phyloP scores from a whole-genome alignment of 2,113 vertebrate genomes.

The Ptilonorhynchus violaceus region DNA sequence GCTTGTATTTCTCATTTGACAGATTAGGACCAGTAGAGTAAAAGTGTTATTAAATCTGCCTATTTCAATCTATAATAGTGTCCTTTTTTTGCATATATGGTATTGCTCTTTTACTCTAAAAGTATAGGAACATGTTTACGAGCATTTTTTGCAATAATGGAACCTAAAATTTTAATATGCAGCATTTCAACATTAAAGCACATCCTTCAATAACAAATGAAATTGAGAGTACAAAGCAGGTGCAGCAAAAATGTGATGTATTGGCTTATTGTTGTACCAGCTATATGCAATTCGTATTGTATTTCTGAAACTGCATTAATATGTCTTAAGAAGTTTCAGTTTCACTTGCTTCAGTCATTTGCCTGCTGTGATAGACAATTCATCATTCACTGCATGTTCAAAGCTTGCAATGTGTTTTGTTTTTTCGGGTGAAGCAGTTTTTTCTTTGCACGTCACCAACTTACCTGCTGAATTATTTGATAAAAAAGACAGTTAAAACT shows the following conservation, averaged over 20 bases:
- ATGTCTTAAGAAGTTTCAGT: slow-evolving; percentile 66
- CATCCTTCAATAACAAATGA: not conserved
- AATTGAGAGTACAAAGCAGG: slow-evolving; percentile 23
- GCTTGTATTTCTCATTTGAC: not conserved
- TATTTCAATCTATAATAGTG: not conserved
- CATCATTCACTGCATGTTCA: slow-evolving; percentile 61
- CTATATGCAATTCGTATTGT: slow-evolving; percentile 28
- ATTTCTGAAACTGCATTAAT: slow-evolving; percentile 45
- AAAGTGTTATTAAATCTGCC: not conserved
- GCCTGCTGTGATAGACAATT: slow-evolving; percentile 47
- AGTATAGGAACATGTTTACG: not conserved
- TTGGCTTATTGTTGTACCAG: not conserved
- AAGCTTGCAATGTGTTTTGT: slow-evolving; percentile 51
- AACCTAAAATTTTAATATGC: not conserved
- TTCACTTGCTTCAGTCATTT: slow-evolving; percentile 62
- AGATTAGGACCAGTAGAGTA: not conserved
- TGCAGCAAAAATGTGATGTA: slow-evolving; percentile 3
- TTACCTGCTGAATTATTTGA: slow-evolving; percentile 5
- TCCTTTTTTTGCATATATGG: not conserved
- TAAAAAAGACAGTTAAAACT: slow-evolving; percentile 6
- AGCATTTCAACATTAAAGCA: not conserved
- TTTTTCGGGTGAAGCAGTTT: not conserved
- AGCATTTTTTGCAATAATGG: not conserved
- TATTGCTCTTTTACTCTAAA: not conserved
- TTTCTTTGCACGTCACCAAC: slow-evolving; percentile 30